Conservation (phyloP, 2,888 invertebrate genomes). For the Agonopterix arenella region DNA sequence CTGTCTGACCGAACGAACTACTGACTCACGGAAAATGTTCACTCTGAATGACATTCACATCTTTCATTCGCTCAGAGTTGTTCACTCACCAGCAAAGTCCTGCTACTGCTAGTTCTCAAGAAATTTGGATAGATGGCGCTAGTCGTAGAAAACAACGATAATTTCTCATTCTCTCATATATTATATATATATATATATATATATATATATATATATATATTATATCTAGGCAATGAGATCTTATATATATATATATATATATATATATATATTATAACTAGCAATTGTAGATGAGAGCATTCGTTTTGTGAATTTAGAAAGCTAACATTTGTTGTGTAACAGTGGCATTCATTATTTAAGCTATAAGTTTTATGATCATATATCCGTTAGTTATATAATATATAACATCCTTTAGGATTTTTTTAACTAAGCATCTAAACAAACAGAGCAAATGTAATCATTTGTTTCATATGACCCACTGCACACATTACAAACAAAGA, state of each 20-base stretch:
- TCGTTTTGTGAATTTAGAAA: neutral
- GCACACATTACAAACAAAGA: conserved; percentile 4
- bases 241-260: too few species aligned
- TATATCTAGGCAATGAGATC: neutral
- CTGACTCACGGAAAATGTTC: too few species aligned
- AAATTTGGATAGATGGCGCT: too few species aligned
- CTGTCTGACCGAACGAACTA: too few species aligned
- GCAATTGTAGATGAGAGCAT: neutral
- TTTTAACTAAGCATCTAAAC: neutral
- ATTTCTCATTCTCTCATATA: too few species aligned
- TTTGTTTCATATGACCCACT: conserved; percentile 4
- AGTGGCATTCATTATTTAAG: neutral
- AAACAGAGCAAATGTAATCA: neutral
- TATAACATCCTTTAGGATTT: neutral
- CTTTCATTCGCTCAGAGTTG: too few species aligned
- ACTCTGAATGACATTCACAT: too few species aligned
- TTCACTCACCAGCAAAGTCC: too few species aligned
- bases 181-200: too few species aligned
- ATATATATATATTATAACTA: neutral
- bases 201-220: neutral
- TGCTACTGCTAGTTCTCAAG: too few species aligned
- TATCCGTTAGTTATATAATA: neutral
- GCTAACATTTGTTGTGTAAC: neutral
- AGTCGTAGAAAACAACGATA: too few species aligned
- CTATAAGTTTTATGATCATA: neutral